These are phyloP conservation scores for Nebria brevicollis DNA, from an alignment of 2,888 invertebrate species.

Conservation along the genomic window DNA sequence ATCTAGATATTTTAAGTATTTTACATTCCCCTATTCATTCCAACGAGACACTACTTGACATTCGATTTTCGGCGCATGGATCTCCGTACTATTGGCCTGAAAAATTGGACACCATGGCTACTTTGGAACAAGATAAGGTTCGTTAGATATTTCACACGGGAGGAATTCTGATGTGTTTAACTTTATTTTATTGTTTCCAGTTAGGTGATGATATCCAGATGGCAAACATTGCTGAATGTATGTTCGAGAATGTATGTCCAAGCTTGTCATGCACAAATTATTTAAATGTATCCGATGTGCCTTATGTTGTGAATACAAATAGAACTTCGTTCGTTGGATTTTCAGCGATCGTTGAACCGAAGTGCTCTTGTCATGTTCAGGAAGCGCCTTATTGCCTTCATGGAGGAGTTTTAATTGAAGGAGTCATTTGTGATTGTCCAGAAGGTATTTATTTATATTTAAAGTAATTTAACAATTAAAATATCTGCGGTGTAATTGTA, in stretches of 20 bases:
- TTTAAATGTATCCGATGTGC: conserved; percentile 75
- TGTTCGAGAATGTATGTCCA: conserved; percentile 76
- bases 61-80: conserved; percentile 92
- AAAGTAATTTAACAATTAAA: too few species aligned
- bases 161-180: neutral
- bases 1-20: conserved; percentile 95
- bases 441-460: conserved; percentile 56
- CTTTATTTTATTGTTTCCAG: conserved; percentile 37
- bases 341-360: conserved; percentile 81
- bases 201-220: conserved; percentile 81
- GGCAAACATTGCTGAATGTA: conserved; percentile 92
- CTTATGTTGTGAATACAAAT: conserved; percentile 90
- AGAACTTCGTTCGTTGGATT: conserved; percentile 95
- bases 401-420: conserved; percentile 67
- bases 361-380: conserved; percentile 71
- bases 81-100: conserved; percentile 93
- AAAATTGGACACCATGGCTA: conserved; percentile 86
- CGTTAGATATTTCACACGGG: neutral
- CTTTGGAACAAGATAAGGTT: conserved; percentile 75
- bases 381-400: conserved; percentile 55
- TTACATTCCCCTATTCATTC: conserved; percentile 70
- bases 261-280: conserved; percentile 83
- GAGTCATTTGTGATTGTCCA: conserved; percentile 81
- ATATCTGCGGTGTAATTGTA: too few species aligned
- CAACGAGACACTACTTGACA: conserved; percentile 78